These are phyloP conservation scores for Dastarcus helophoroides DNA, from an alignment of 2,888 invertebrate genomes.

Conservation along the genomic window DNA sequence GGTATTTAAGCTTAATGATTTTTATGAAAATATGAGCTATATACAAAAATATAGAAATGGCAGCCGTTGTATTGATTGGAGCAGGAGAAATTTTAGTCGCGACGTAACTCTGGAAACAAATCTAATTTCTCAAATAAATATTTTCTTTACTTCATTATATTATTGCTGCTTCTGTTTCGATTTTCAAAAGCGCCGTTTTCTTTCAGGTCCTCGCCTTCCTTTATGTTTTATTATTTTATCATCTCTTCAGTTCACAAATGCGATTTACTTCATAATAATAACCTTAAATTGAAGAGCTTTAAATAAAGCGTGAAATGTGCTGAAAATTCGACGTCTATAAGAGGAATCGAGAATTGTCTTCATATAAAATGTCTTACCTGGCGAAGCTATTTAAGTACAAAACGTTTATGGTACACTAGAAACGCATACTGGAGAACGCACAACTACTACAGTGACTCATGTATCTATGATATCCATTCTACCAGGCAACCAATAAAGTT, in stretches of 20 bases:
- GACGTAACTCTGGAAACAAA: conserved; percentile 36
- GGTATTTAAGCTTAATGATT: conserved; percentile 33
- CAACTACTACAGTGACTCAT: too few relatives aligned
- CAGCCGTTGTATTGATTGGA: conserved; percentile 31
- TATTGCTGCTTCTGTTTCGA: conserved; percentile 35
- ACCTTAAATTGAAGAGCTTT: too few relatives aligned
- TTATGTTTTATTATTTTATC: conserved; percentile 27
- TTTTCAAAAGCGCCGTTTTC: conserved; percentile 14
- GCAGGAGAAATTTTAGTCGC: conserved; percentile 29
- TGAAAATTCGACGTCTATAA: too few relatives aligned
- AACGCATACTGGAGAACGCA: too few relatives aligned
- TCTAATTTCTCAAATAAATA: conserved; percentile 41
- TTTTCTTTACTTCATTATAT: conserved; percentile 39
- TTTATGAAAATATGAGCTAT: conserved; percentile 29
- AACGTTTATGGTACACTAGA: too few relatives aligned
- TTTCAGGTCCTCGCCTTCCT: conserved; percentile 15
- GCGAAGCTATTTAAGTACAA: too few relatives aligned
- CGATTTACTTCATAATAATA: conserved; percentile 25
- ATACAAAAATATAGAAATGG: conserved; percentile 32
- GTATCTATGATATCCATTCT: too few relatives aligned
- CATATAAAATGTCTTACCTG: too few relatives aligned
- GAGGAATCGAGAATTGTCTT: too few relatives aligned
- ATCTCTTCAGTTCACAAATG: conserved; percentile 27
- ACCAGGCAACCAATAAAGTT: too few relatives aligned
- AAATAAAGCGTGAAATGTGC: too few relatives aligned